Percentiles rank a stretch among this genome's conserved stretches.
phyloP scores from a whole-genome alignment of 2,888 invertebrate species.

The Dryobotodes eremita region DNA sequence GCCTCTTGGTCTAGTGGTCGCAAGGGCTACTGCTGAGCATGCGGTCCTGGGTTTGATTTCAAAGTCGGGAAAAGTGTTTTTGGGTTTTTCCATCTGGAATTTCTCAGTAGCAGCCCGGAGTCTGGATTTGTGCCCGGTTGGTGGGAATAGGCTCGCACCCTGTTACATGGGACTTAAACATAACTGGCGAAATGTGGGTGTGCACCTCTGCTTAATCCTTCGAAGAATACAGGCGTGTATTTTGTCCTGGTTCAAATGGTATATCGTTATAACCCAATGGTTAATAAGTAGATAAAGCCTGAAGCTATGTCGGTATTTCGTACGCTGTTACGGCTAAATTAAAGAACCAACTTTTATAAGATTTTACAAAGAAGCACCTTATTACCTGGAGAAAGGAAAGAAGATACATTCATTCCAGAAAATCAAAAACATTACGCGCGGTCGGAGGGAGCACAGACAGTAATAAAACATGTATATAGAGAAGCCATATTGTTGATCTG shows the following conservation, averaged over 20 bases:
- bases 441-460: background rate
- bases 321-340: background rate
- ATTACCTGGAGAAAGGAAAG: background rate
- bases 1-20: too few relatives aligned
- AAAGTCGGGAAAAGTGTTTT: too few relatives aligned
- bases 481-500: conserved; percentile 20
- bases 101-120: too few relatives aligned
- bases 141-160: too few relatives aligned
- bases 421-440: conserved; percentile 2
- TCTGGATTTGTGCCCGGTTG: too few relatives aligned
- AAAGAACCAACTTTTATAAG: background rate
- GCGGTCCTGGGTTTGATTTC: too few relatives aligned
- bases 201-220: too few relatives aligned
- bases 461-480: conserved; percentile 11
- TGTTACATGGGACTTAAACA: too few relatives aligned
- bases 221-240: too few relatives aligned
- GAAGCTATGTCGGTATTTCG: background rate
- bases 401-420: conserved; percentile 4
- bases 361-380: background rate
- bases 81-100: too few relatives aligned
- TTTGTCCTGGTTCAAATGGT: background rate
- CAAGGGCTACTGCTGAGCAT: too few relatives aligned
- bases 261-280: too few relatives aligned
- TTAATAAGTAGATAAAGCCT: background rate
- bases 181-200: background rate